Base-by-base conservation (phyloP, 2,888 invertebrate genomes). In the Lissonota sp. region DNA sequence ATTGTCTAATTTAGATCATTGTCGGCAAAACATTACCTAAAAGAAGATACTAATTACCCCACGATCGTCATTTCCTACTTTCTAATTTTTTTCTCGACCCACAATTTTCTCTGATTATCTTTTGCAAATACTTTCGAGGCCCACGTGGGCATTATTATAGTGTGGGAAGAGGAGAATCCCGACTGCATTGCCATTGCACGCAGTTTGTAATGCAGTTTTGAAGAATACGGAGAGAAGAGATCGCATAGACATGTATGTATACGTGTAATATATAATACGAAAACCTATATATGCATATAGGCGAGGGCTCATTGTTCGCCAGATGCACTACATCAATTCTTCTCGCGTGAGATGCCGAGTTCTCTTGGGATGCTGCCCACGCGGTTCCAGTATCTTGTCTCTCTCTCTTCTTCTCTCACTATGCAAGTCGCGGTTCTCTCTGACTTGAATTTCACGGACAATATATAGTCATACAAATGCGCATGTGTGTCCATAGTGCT, bases 291-390 rank as follows among this genome's bases (percentile, higher is more conserved):
- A 79, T 64, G 83, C 66, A 63, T 60, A 60, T 12, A 49, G 63
- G 64, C 71, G 70, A 58, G 74, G 58, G 74, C 57, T 88, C 88
- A 91, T 91, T 91, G 91, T 91, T 89, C 86, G 80, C 79, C 73
- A 82, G 84, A 73, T 86, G 88, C 88, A 87, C 88, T 90, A 89
- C 87, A 91, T 91, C 90, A 91, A 90, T 91, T 90, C 86, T 83
- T 85, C 85, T 85, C 86, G 85, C 85, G 86, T 77, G 79, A 77
- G 74, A 73, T 82, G 60, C 77, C 78, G 71, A 74, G 79, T 49
- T 79, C 71, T 83, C 81, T 74, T 70, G 64, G 80, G 79, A 62
- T 66, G 72, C 89, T 83, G 87, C 90, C 90, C 89, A 90, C 90
- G 88, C 90, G 84, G 84, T 55, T 58, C 12, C 39, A 60, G 60